phyloP scores from a whole-genome alignment of 2,888 invertebrate species.

The Abscondita cerata region DNA sequence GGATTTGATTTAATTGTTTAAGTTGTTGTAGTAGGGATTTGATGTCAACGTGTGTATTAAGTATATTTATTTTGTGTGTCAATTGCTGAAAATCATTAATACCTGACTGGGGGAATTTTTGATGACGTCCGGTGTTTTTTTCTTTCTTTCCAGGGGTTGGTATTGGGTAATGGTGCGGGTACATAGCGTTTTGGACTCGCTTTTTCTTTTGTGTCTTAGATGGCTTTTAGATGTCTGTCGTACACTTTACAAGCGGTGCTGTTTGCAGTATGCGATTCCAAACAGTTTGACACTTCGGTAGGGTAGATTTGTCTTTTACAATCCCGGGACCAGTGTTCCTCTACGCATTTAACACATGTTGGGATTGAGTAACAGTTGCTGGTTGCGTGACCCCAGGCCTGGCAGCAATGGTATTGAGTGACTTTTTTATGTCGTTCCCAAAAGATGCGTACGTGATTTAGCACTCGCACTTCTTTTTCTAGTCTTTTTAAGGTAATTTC shows the following conservation, averaged over 20 bases:
- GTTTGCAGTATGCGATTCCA: constrained; percentile 43
- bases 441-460: constrained; percentile 12
- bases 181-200: no score
- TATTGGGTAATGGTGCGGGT: no score
- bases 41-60: no score
- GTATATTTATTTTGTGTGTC: no score
- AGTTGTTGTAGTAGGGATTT: no score
- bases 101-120: no score
- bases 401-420: constrained; percentile 44
- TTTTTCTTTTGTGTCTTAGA: no score
- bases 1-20: no score
- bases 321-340: constrained; percentile 34
- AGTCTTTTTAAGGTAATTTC: background rate
- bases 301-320: background rate
- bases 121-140: no score
- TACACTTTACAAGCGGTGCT: constrained; percentile 30
- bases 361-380: constrained; percentile 39
- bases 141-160: no score
- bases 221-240: constrained; percentile 29
- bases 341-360: constrained; percentile 43
- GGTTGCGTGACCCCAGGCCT: constrained; percentile 45
- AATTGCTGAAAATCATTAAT: no score
- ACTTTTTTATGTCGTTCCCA: constrained; percentile 41
- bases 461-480: background rate
- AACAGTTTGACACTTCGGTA: constrained; percentile 44